Base-by-base conservation (phyloP, 2,113 vertebrate genomes). In the Brienomyrus longianalis region DNA sequence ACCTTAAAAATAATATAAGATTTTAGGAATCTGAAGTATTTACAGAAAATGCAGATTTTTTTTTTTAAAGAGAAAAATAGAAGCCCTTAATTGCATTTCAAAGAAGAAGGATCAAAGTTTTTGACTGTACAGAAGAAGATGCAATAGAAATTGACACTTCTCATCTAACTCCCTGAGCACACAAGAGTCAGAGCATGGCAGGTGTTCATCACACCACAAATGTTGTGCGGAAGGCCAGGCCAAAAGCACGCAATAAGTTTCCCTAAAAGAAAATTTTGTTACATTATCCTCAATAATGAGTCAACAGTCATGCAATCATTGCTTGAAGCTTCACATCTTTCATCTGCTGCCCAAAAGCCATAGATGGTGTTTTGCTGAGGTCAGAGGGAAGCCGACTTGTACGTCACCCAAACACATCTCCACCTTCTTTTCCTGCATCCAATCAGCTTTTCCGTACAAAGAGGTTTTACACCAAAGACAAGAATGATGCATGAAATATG, bases 141-240 rank as follows among this genome's bases (percentile, higher is more conserved):
- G 59, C 80, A 87, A 88, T 10, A 31, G 89, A 91, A 83, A n/a
- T 88, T 92, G 74, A 84, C 50, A 88, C 90, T 80, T 91, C 54
- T 92, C 91, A 89, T n/a, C 92, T 89, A 91, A 92, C 92, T 92
- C 91, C 90, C 90, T 89, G 91, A 93, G 93, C 91, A 90, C 31
- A 50, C 35, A 90, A 70, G 56, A 86, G 92, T 89, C 56, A 62
- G 84, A 89, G n/a, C 9, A 21, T 89, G 59, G 74, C 87, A 56
- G 92, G 92, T 93, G 90, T 91, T 50, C 90, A 84, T 70, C 86
- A 80, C 91, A 62, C 90, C 84, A 87, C 52, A 77, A 83, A 17
- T 59, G 39, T 85, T 90, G n/a, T 11, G 3, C 17, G 88, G 86
- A 87, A 62, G n/a, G 83, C 31, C 31, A 10, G 43, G 35, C 8